Conservation (phyloP, 2,797 vertebrate genomes). For the Onychomys torridus region DNA sequence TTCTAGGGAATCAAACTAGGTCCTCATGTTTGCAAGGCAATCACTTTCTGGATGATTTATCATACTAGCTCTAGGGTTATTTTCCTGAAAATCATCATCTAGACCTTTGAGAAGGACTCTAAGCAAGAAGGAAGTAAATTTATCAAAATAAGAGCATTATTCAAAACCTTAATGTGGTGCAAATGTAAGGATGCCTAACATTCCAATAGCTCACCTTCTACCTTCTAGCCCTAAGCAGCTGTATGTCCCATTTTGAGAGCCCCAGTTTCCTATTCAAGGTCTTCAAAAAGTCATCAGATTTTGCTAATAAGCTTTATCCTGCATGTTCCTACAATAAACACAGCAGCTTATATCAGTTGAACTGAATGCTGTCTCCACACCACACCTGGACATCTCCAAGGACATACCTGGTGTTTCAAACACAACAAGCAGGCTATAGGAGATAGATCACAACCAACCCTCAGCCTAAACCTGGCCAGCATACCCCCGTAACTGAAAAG, state of each 20-base stretch:
- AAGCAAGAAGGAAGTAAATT: constrained; percentile 2
- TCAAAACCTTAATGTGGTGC: constrained; percentile 19
- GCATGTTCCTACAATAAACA: background rate
- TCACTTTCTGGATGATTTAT: background rate
- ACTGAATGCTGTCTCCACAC: background rate
- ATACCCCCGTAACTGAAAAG: background rate
- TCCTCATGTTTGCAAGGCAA: background rate
- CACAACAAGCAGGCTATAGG: no score
- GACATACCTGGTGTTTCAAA: background rate
- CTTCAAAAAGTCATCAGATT: background rate
- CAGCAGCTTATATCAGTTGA: background rate
- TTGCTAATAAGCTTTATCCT: background rate
- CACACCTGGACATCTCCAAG: background rate
- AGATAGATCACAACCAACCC: background rate
- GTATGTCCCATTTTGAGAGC: background rate
- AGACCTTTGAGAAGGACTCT: background rate
- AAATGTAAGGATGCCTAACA: background rate
- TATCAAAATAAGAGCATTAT: background rate
- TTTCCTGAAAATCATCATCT: constrained; percentile 58
- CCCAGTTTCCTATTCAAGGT: background rate
- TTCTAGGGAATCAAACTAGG: no score
- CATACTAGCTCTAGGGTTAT: no score
- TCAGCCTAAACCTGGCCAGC: background rate
- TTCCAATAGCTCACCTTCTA: background rate
- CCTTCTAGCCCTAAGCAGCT: background rate